A percentile compares a stretch with the other conserved stretches of the same genome.
phyloP scores from a whole-genome alignment of 2,113 vertebrate species.

The Edolisoma coerulescens region DNA sequence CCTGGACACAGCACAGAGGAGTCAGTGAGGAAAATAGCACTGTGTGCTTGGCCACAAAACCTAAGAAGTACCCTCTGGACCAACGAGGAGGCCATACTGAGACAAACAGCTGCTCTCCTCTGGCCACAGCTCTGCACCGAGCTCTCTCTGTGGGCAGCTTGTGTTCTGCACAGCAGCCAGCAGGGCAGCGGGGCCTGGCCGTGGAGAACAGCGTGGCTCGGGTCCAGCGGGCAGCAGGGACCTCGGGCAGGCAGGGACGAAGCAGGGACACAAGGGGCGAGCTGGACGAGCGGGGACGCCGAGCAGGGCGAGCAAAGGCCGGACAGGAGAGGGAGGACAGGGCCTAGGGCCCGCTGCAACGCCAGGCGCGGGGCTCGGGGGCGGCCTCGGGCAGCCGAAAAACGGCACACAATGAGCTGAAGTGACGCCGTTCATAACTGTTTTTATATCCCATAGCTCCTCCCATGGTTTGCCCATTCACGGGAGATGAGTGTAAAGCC shows the following conservation, averaged over 20 bases:
- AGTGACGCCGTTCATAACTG: not conserved
- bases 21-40: not conserved
- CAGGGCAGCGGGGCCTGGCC: not conserved
- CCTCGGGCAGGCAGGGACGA: not conserved
- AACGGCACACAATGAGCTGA: fast-evolving
- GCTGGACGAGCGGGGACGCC: fast-evolving
- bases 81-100: not conserved
- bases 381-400: fast-evolving
- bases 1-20: not conserved
- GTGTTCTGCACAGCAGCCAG: not conserved
- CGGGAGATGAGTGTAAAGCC: fast-evolving
- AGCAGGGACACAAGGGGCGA: not conserved
- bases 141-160: not conserved
- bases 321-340: not conserved
- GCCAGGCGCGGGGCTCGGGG: fast-evolving
- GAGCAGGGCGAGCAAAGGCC: not conserved
- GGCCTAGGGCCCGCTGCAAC: not conserved
- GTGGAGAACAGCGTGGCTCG: not conserved
- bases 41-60: not conserved
- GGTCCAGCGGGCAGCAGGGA: not conserved
- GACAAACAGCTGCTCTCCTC: not conserved
- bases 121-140: not conserved
- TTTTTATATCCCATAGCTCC: not conserved
- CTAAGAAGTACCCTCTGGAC: fast-evolving
- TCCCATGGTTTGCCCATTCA: not conserved